phyloP scores from a whole-genome alignment of 2,113 vertebrate species.

The Petromus typicus region DNA sequence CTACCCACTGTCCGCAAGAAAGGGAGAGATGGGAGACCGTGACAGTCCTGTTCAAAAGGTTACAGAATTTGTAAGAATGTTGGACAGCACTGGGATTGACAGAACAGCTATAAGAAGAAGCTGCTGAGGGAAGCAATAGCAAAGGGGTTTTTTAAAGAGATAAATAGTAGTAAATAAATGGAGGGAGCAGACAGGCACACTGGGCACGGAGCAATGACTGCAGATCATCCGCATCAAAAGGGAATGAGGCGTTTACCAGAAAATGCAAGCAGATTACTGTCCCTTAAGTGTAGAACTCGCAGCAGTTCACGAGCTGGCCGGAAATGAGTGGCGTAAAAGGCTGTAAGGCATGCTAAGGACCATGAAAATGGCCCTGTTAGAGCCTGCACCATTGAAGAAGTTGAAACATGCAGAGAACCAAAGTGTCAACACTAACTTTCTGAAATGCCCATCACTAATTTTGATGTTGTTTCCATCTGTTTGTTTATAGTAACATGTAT shows the following conservation, averaged over 20 bases:
- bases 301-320: neutral
- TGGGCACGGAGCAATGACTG: neutral
- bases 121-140: neutral
- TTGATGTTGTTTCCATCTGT: neutral
- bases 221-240: neutral
- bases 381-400: neutral
- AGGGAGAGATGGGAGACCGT: neutral
- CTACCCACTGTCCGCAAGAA: neutral
- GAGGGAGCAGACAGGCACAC: neutral
- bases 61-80: neutral
- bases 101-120: neutral
- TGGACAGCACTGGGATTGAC: neutral
- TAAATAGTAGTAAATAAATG: neutral
- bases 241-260: neutral
- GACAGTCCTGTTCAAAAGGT: neutral
- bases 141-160: neutral
- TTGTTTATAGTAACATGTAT: neutral
- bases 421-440: neutral
- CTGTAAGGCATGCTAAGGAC: fast-evolving
- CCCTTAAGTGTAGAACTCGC: neutral
- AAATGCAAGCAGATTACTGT: neutral
- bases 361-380: neutral
- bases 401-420: neutral
- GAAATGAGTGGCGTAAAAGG: neutral
- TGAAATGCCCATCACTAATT: neutral